Conservation (phyloP, 2,888 invertebrate genomes). For the Epirrhoe alternata region DNA sequence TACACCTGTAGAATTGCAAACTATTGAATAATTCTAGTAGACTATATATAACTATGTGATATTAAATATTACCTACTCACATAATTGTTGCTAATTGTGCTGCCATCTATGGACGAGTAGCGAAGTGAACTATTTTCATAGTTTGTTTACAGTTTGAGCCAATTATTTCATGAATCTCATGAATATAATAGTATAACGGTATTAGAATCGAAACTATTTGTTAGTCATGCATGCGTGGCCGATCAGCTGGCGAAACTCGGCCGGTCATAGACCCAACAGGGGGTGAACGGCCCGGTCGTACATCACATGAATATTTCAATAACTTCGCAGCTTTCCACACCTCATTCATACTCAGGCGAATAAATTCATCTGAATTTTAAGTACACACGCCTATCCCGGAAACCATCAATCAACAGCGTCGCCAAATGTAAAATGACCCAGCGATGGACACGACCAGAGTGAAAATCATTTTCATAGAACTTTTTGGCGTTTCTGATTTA, state of each 20-base stretch:
- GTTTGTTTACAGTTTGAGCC: constrained; percentile 32
- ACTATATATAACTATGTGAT: too few species aligned
- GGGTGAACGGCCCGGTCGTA: constrained; percentile 70
- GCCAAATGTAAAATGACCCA: constrained; percentile 25
- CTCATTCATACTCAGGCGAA: constrained; percentile 75
- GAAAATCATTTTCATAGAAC: constrained; percentile 15
- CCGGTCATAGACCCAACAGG: constrained; percentile 73
- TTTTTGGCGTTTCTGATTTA: background rate
- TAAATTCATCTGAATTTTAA: constrained; percentile 74
- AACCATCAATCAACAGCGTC: constrained; percentile 49
- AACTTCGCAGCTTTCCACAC: constrained; percentile 58
- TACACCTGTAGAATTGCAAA: too few species aligned
- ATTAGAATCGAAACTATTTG: constrained; percentile 56
- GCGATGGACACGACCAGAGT: constrained; percentile 34
- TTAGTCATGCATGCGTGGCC: constrained; percentile 58
- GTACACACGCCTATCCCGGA: constrained; percentile 63
- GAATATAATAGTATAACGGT: constrained; percentile 52
- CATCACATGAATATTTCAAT: constrained; percentile 79
- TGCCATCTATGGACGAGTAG: constrained; percentile 57
- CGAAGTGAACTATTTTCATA: constrained; percentile 1
- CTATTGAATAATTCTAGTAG: too few species aligned
- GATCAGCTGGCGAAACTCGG: constrained; percentile 81
- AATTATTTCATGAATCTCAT: constrained; percentile 31
- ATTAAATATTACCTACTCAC: too few species aligned
- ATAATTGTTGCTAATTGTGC: constrained; percentile 11